These are phyloP conservation scores for Platyscapa corneri DNA, from an alignment of 1,140 invertebrate species.

Conservation along the genomic window DNA sequence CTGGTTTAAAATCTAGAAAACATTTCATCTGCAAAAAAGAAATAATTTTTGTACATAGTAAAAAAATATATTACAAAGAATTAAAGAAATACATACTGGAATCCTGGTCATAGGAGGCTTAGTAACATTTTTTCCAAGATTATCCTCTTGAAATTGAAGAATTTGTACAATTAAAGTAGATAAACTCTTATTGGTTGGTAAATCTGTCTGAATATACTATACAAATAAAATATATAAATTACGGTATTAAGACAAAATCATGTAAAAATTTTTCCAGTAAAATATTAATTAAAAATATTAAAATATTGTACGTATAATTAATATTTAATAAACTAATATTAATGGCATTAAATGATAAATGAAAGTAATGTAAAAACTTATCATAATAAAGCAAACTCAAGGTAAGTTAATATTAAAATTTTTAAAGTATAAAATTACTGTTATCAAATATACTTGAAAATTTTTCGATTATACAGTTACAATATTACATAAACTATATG, in stretches of 20 bases:
- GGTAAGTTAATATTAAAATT: no score
- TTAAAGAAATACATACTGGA: conserved; percentile 80
- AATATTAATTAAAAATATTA: no score
- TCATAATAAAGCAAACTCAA: no score
- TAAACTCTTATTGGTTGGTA: conserved; percentile 93
- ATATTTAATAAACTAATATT: no score
- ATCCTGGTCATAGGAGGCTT: conserved; percentile 89
- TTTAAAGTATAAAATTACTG: no score
- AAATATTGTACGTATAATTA: no score
- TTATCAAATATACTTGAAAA: no score
- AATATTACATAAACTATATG: no score
- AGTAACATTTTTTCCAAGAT: conserved; percentile 92
- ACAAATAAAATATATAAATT: conserved; percentile 49
- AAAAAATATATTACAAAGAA: conserved; percentile 23
- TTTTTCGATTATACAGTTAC: no score
- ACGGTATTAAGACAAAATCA: neutral
- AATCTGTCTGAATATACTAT: conserved; percentile 92
- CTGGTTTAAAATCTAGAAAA: conserved; percentile 96
- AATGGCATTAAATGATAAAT: no score
- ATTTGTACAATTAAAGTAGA: conserved; percentile 89
- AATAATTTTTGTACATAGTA: neutral
- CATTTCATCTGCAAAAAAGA: conserved; percentile 85
- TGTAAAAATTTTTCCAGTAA: neutral
- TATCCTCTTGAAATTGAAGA: conserved; percentile 97
- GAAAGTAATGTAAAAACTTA: no score